These are phyloP conservation scores for Cassiopea andromeda DNA, from an alignment of 30 jellyfish, hydroid and myxozoan species.

Conservation along the genomic window DNA sequence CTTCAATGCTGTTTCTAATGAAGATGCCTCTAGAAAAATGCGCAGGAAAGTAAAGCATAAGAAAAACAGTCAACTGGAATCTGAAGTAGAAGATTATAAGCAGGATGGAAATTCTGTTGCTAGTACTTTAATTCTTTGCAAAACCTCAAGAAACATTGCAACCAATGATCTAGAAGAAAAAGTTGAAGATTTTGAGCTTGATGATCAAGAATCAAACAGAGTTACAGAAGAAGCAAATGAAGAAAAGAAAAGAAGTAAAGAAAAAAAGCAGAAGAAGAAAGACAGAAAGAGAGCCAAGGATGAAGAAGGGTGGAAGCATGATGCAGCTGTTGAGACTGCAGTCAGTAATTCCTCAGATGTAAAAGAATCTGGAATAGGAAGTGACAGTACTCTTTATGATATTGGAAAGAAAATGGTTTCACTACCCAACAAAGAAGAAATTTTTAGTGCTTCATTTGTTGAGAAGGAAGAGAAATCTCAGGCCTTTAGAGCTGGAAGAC, in stretches of 20 bases:
- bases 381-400: conserved; percentile 11
- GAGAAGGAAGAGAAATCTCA: neutral
- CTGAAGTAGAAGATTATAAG: neutral
- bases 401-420: neutral
- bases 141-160: neutral
- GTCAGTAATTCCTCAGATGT: conserved; percentile 2
- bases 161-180: neutral
- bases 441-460: neutral
- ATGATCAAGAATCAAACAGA: no score
- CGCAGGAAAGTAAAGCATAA: neutral
- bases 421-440: neutral
- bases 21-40: neutral
- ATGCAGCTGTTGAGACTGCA: neutral
- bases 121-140: neutral
- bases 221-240: neutral
- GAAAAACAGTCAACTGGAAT: neutral
- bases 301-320: neutral
- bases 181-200: neutral
- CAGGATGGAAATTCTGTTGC: neutral
- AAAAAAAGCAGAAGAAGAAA: conserved; percentile 22
- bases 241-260: neutral
- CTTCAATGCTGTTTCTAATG: neutral
- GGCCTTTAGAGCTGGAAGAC: neutral
- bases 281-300: neutral
- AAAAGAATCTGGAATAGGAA: conserved; percentile 31